A percentile compares a stretch with the other conserved stretches of the same genome.
Evolutionary conservation across 2,797 vertebrate species (phyloP).

Genomic region (Otus scops): DNA sequence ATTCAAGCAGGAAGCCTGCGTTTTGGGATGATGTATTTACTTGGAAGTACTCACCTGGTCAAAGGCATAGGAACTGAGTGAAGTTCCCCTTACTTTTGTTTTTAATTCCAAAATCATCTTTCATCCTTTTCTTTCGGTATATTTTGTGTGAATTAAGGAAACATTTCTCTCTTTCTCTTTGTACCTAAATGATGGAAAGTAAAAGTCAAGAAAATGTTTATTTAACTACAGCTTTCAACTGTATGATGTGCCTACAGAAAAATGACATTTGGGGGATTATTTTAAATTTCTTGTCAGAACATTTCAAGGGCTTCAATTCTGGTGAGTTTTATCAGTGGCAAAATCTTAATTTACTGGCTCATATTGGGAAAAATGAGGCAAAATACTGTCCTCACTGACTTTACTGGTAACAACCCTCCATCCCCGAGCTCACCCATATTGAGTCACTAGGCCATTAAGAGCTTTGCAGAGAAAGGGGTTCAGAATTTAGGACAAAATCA

Average conservation of each 20-base stretch:
- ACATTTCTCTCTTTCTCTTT: background rate
- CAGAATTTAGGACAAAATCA: background rate
- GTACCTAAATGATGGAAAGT: background rate
- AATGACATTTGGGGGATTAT: background rate
- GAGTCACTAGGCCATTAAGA: background rate
- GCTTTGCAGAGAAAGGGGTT: background rate
- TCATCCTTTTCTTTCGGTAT: background rate
- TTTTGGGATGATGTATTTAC: background rate
- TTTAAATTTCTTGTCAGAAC: background rate
- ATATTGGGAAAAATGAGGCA: background rate
- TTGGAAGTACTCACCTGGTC: background rate
- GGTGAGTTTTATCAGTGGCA: background rate
- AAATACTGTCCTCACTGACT: background rate
- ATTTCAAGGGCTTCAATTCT: background rate
- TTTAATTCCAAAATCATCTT: background rate
- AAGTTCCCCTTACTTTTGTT: background rate
- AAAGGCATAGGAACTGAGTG: background rate
- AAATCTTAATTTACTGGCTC: background rate
- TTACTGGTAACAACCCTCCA: background rate
- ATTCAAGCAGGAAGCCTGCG: background rate
- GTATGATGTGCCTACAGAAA: background rate
- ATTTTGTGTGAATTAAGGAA: accelerated
- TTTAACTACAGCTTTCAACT: background rate
- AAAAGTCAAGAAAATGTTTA: background rate
- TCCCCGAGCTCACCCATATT: background rate